Base-by-base conservation (phyloP, 2,113 vertebrate species). In the Gyps fulvus region DNA sequence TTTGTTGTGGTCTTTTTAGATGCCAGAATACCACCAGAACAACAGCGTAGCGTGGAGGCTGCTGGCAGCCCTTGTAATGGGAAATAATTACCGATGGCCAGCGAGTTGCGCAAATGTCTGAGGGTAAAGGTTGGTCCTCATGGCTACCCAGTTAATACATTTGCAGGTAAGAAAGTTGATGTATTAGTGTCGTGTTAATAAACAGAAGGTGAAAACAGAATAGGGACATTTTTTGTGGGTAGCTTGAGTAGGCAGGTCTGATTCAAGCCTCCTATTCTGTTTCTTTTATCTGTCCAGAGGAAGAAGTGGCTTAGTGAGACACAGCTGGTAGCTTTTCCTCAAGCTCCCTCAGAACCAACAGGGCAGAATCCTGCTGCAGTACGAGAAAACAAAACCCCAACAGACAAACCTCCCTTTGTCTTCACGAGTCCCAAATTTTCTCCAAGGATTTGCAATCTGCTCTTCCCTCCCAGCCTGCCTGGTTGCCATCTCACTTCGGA, bases 1-100 rank as follows among this genome's bases (percentile, higher is more conserved):
- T 90, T 87, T 97, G 87, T 94, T 95, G 93, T 95, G 86, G 57
- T 79, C 89, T 65, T 79, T 94, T 89, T 70, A 91, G 81, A 93
- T 66, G 84, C 74, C 62, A 80, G 77, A 89, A 94, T 73, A 72
- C 77, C n/a, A n/a, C 45, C 55, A 87, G 89, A 97, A 91, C 91
- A 97, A 95, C 93, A 95, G 78, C 1, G 1, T 50, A 79, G 81
- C 0, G 0, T 50, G 80, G 66, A 91, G 45, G 49, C 50, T 83
- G 70, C 58, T 66, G 47, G 78, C 61, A 87, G 83, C 31, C 57
- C 69, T 83, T 87, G 25, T 52, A 65, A 58, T 27, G 34, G 81
- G 54, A 87, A 94, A 83, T 85, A 87, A 85, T 87, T 95, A 71
- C 31, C 2, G 2, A 52, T 65, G 71, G 42, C 59, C 59, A 40